Percentiles rank a stretch among this genome's conserved stretches.
Evolutionary conservation across 2,888 invertebrate genomes (phyloP).

Genomic region (Anticlea derivata): DNA sequence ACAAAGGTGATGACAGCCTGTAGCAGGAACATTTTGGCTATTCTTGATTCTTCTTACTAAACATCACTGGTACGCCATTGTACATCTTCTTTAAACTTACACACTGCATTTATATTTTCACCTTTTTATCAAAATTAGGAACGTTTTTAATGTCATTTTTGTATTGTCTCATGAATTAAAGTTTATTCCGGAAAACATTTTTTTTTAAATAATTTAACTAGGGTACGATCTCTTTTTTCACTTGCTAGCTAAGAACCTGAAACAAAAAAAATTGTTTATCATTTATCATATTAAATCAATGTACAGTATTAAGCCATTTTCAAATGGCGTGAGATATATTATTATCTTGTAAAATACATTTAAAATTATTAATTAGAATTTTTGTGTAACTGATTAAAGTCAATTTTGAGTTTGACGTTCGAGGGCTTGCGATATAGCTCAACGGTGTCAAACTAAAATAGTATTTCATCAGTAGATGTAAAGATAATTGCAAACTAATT

Average conservation of each 20-base stretch:
- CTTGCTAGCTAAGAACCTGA: conserved; percentile 6
- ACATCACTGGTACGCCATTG: conserved; percentile 26
- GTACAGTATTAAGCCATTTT: too few species aligned
- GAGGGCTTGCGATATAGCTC: too few species aligned
- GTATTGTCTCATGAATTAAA: background rate
- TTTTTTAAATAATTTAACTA: too few species aligned
- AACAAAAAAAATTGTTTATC: conserved; percentile 20
- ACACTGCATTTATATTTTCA: conserved; percentile 23
- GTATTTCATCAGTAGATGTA: too few species aligned
- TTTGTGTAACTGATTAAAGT: too few species aligned
- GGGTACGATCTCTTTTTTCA: background rate
- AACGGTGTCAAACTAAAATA: too few species aligned
- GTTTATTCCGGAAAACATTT: background rate
- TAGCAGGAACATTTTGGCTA: conserved; percentile 65
- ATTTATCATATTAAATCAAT: too few species aligned
- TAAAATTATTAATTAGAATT: too few species aligned
- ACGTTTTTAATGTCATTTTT: conserved; percentile 19
- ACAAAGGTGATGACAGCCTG: conserved; percentile 56
- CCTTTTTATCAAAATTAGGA: conserved; percentile 8
- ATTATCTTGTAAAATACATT: too few species aligned
- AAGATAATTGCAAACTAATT: too few species aligned
- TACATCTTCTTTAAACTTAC: conserved; percentile 27
- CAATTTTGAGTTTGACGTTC: too few species aligned
- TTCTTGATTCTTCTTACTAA: conserved; percentile 35
- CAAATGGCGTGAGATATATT: too few species aligned